Evolutionary conservation across 2,888 invertebrate genomes (phyloP).

Genomic region (Matsumyia berberina): DNA sequence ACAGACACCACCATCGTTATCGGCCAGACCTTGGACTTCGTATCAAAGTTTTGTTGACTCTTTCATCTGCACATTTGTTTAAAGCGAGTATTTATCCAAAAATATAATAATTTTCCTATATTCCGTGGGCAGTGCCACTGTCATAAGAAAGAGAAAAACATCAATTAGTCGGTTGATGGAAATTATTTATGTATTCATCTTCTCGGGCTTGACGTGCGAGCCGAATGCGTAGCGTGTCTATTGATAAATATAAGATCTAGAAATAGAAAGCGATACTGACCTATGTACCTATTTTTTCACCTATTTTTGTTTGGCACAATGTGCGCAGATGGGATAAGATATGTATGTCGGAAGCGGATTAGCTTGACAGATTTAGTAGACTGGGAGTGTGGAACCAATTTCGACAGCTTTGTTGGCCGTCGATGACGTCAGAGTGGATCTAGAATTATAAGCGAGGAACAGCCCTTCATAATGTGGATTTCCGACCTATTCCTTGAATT

Average conservation of each 20-base stretch:
- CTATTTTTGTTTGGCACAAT: not conserved
- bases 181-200: conserved; percentile 1
- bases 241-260: not conserved
- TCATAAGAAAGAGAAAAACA: not conserved
- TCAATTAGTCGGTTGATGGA: not conserved
- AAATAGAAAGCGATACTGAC: conserved; percentile 1
- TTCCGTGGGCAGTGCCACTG: not conserved
- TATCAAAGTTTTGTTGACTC: conserved; percentile 13
- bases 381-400: not conserved
- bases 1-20: not conserved
- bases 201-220: not conserved
- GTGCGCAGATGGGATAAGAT: not conserved
- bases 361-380: not conserved
- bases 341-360: not conserved
- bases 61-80: not conserved
- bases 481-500: no score
- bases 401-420: not conserved
- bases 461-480: no score
- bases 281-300: not conserved
- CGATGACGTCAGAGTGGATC: no score
- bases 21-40: conserved; percentile 26
- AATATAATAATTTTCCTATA: conserved; percentile 2
- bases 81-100: not conserved
- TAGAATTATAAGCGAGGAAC: no score
- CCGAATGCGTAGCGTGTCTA: not conserved